Evolutionary conservation across 2,797 vertebrate species (phyloP).

Genomic region (Peromyscus nudipes): DNA sequence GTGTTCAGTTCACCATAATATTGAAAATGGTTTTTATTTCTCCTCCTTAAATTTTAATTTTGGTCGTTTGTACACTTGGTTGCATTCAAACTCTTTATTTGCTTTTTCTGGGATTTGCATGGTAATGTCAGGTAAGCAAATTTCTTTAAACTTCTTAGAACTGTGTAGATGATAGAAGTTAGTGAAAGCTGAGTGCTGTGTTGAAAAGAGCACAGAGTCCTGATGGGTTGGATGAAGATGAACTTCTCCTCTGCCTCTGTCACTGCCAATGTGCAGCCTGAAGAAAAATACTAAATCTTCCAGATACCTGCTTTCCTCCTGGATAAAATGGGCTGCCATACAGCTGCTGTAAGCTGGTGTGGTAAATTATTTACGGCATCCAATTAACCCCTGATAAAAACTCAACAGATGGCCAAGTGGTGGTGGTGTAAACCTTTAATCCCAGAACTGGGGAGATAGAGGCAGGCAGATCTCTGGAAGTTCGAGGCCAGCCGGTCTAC

Average conservation of each 20-base stretch:
- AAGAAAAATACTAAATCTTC: background rate
- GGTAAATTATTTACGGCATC: background rate
- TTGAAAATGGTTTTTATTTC: background rate
- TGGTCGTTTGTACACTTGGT: background rate
- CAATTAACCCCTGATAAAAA: background rate
- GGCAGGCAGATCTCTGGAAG: background rate
- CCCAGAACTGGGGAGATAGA: background rate
- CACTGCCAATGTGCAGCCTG: background rate
- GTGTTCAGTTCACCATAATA: background rate
- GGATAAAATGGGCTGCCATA: background rate
- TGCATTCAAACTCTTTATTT: background rate
- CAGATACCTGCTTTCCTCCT: constrained; percentile 1
- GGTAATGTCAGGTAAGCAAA: background rate
- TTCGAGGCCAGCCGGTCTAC: background rate
- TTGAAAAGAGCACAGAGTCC: background rate
- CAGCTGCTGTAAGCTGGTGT: background rate
- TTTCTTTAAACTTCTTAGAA: background rate
- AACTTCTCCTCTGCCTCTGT: background rate
- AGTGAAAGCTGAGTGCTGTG: background rate
- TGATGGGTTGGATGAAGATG: background rate
- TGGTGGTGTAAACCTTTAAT: background rate
- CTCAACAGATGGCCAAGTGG: background rate
- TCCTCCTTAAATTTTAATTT: constrained; percentile 46
- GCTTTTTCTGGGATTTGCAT: background rate
- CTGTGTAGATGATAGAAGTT: background rate